Evolutionary conservation across 2,888 invertebrate genomes (phyloP), one percentile per base, ranked within the genome.

Genomic region (Drosophila yooni): DNA sequence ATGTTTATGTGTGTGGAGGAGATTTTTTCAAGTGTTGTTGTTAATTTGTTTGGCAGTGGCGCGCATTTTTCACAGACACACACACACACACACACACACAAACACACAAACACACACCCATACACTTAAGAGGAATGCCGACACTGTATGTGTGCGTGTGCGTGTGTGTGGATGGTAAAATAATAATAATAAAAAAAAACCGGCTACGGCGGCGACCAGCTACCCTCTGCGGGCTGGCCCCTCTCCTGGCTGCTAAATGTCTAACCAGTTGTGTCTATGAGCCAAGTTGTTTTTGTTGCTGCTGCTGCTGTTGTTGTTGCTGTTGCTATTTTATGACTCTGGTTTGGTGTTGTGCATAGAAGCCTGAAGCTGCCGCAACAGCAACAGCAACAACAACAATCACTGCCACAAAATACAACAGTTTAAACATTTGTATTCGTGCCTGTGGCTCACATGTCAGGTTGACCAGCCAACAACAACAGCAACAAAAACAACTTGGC

Each of bases 351-450:
- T 81, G 79, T 84, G 79, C 82, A 87, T 81, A 86, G 79, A 70
- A 79, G 87, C 81, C 79, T 66, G 87, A 81, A 76, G 80, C 74
- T 63, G 65, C 70, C 73, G 43, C 76, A 82, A 54, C 34, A 68
- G 56, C 63, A 75, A 40, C 61, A 73, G n/a, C 67, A 65, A 65
- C 63, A 69, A 36, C 76, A 77, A 74, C 64, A 81, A 76, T 65
- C 63, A 79, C 63, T 72, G 72, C 76, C 76, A 71, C 79, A 81
- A 78, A 76, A 77, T 75, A 70, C 74, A 81, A 70, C 82, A 81
- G 80, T 75, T 86, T 73, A 76, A 87, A 84, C 87, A 87, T 84
- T 87, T 83, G 79, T 76, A 84, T 88, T 83, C 77, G 85, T 83
- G 82, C 79, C 74, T 77, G 76, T 70, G 82, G 88, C 76, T 87